Percentiles rank a stretch among this genome's conserved stretches.
Conservation (phyloP, 1,140 invertebrate species). For the Eupristina koningsbergeri region DNA sequence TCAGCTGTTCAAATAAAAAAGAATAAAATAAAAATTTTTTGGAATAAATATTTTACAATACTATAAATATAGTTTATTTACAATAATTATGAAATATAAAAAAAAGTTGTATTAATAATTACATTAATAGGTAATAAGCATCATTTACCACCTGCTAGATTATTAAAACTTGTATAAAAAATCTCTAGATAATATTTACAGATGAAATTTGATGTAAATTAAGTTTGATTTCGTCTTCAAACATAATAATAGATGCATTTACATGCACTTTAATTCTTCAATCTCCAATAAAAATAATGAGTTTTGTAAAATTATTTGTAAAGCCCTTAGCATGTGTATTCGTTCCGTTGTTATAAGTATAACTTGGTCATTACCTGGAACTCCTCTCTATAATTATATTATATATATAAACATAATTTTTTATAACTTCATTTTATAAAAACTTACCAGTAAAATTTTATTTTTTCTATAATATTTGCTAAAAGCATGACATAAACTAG, state of each 20-base stretch:
- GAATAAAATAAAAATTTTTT: too few species aligned
- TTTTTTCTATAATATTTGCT: slow-evolving; percentile 82
- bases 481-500: slow-evolving; percentile 76
- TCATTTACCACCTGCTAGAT: too few species aligned
- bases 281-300: slow-evolving; percentile 78
- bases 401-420: background rate
- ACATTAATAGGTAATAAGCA: too few species aligned
- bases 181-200: too few species aligned
- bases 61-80: too few species aligned
- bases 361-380: slow-evolving; percentile 73
- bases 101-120: too few species aligned
- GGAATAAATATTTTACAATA: too few species aligned
- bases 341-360: slow-evolving; percentile 78
- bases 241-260: slow-evolving; percentile 72
- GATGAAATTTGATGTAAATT: too few species aligned
- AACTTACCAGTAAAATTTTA: slow-evolving; percentile 78
- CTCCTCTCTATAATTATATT: slow-evolving; percentile 72
- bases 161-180: too few species aligned
- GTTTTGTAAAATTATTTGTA: slow-evolving; percentile 78
- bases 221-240: too few species aligned
- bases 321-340: slow-evolving; percentile 78
- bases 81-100: too few species aligned
- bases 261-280: slow-evolving; percentile 79
- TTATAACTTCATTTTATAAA: slow-evolving; percentile 27
- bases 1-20: too few species aligned